phyloP scores from a whole-genome alignment of 1,140 invertebrate genomes.

The Solenopsis fugax region DNA sequence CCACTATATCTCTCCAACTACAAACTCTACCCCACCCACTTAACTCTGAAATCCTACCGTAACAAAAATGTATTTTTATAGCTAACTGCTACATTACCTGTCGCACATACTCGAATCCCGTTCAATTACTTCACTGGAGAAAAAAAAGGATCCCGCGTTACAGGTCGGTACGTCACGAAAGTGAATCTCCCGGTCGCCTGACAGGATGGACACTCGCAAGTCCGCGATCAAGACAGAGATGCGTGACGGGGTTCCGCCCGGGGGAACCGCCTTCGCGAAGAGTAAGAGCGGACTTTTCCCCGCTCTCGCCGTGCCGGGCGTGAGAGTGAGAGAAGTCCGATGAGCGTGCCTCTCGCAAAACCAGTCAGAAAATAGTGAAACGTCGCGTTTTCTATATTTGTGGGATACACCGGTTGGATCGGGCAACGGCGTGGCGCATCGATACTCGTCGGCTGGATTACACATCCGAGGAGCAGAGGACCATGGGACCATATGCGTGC shows the following conservation, averaged over 20 bases:
- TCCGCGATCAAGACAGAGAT: constrained; percentile 30
- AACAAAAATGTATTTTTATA: neutral
- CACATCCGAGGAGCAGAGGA: neutral
- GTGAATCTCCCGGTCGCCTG: constrained; percentile 32
- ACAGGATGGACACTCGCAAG: constrained; percentile 5
- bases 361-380: constrained; percentile 79
- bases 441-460: neutral
- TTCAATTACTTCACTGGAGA: constrained; percentile 15
- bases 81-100: constrained; percentile 1
- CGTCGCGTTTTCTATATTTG: constrained; percentile 64
- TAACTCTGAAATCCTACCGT: neutral
- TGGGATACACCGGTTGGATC: neutral
- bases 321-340: constrained; percentile 70
- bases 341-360: constrained; percentile 72
- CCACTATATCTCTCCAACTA: neutral
- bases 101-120: neutral
- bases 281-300: constrained; percentile 75
- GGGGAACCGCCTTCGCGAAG: constrained; percentile 52
- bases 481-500: neutral
- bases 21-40: neutral
- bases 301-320: constrained; percentile 62
- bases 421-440: neutral
- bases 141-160: constrained; percentile 1
- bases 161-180: constrained; percentile 28
- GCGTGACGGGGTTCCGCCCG: constrained; percentile 5